Evolutionary conservation across 1,140 invertebrate genomes (phyloP), one percentile per base, ranked within the genome.

Genomic region (Thaumatotibia leucotreta): DNA sequence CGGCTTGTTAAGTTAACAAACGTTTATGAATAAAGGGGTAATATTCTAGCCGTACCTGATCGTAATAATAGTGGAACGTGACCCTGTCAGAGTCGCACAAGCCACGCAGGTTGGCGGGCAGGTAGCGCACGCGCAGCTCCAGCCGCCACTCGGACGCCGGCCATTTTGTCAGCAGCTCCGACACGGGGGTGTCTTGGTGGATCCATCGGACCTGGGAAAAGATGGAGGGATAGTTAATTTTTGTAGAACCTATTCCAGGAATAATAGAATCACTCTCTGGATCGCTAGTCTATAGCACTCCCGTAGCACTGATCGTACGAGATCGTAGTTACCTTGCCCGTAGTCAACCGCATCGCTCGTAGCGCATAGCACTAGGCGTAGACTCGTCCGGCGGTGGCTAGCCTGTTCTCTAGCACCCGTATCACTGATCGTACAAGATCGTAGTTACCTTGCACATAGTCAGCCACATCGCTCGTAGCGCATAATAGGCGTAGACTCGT

Each of bases 31-130:
- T n/a, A n/a, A n/a, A n/a, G n/a, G n/a, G n/a, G n/a, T n/a, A n/a
- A n/a, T n/a, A n/a, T n/a, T n/a, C n/a, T n/a, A n/a, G n/a, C 33
- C n/a, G 35, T 45, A 98, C 97, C 95, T 99, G 98, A 91, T 99
- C 98, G 85, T 98, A 99, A 82, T 98, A 97, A 89, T 97, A 99
- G 79, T 96, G 95, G 91, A 99, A 99, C 11, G 97, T 99, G 67
- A 97, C 96, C 89, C 95, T 95, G 86, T 99, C 98, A 84, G 96
- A 96, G 69, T 98, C 96, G 81, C 96, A 96, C 0, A 99, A 92
- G 69, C 98, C 96, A 67, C 95, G 94, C 54, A 99, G 92, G 85
- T 95, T 96, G 78, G 95, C 93, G n/a, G 98, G 97, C 63, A 99
- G 92, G 91, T 99, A 99, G 65, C 98, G 94, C 52, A 99, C 95